These are phyloP conservation scores for Phaonia tiefii DNA, from an alignment of 2,888 invertebrate genomes.

Conservation along the genomic window DNA sequence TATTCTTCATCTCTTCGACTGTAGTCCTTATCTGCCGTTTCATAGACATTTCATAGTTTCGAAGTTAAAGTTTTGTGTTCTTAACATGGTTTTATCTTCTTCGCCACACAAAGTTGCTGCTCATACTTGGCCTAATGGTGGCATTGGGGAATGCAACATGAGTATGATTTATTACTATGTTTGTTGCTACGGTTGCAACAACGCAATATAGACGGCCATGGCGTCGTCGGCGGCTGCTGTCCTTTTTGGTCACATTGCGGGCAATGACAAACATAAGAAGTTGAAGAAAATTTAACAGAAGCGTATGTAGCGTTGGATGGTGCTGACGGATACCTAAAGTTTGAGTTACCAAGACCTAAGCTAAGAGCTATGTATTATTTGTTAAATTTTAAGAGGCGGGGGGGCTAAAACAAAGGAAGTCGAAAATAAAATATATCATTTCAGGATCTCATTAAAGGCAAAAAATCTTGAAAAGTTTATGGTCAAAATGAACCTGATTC, in stretches of 20 bases:
- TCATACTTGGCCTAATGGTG: slow-evolving; percentile 46
- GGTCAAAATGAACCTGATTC: slow-evolving; percentile 62
- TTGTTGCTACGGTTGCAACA: slow-evolving; percentile 51
- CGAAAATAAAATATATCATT: slow-evolving; percentile 33
- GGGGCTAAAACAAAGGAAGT: background rate
- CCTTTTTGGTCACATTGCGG: slow-evolving; percentile 42
- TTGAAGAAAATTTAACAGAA: slow-evolving; percentile 49
- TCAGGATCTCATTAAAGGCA: background rate
- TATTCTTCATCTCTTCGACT: background rate
- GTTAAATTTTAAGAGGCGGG: no score
- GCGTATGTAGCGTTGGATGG: slow-evolving; percentile 8
- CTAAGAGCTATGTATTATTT: no score
- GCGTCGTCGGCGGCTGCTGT: slow-evolving; percentile 47
- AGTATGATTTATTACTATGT: slow-evolving; percentile 65
- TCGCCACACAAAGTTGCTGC: slow-evolving; percentile 1
- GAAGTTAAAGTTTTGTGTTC: slow-evolving; percentile 42
- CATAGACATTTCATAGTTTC: slow-evolving; percentile 36
- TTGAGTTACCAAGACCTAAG: background rate
- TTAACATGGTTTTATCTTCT: slow-evolving; percentile 29
- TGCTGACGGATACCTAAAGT: background rate
- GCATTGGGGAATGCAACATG: slow-evolving; percentile 60
- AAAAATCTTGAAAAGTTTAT: slow-evolving; percentile 48
- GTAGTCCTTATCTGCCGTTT: background rate
- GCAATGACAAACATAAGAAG: slow-evolving; percentile 15
- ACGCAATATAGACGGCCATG: background rate